A percentile compares a stretch with the other conserved stretches of the same genome.
These are phyloP conservation scores for Cheilosia impressa DNA, from an alignment of 2,888 invertebrate genomes.

Conservation along the genomic window DNA sequence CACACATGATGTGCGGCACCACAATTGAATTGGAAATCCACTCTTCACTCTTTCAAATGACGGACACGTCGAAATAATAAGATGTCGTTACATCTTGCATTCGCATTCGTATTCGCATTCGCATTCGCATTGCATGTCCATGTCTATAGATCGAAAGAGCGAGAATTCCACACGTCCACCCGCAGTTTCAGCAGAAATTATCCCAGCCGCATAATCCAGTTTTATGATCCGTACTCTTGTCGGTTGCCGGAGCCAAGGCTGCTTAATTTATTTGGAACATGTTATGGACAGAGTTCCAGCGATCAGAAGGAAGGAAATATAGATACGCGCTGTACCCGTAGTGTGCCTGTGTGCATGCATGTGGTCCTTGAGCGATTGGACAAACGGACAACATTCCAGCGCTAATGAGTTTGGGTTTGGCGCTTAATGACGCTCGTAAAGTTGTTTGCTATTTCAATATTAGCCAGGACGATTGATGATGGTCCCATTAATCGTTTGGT, in stretches of 20 bases:
- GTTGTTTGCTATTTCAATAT: slow-evolving; percentile 67
- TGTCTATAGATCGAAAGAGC: not conserved
- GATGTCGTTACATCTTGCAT: slow-evolving; percentile 62
- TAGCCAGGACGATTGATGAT: slow-evolving; percentile 64
- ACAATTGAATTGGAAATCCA: slow-evolving; percentile 71
- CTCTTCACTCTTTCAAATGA: slow-evolving; percentile 70
- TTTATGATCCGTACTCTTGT: slow-evolving; percentile 68
- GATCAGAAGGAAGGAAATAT: slow-evolving; percentile 70
- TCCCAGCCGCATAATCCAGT: slow-evolving; percentile 61
- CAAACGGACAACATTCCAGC: slow-evolving; percentile 70
- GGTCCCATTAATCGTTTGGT: slow-evolving; percentile 53
- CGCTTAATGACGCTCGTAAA: slow-evolving; percentile 68
- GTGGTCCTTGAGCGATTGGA: slow-evolving; percentile 53
- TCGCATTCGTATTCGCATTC: too few species aligned
- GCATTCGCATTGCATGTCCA: slow-evolving; percentile 1
- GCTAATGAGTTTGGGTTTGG: slow-evolving; percentile 74
- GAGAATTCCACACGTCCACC: slow-evolving; percentile 43
- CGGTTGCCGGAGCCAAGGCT: slow-evolving; percentile 23
- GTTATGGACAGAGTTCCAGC: slow-evolving; percentile 65
- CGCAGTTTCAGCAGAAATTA: slow-evolving; percentile 63
- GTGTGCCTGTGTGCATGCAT: slow-evolving; percentile 32
- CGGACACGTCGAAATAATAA: slow-evolving; percentile 72
- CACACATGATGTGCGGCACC: slow-evolving; percentile 67
- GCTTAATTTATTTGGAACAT: slow-evolving; percentile 72
- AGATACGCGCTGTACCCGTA: slow-evolving; percentile 19